Percentiles rank a stretch among this genome's conserved stretches.
Evolutionary conservation across 2,888 invertebrate genomes (phyloP).

Genomic region (Cheilosia pagana): DNA sequence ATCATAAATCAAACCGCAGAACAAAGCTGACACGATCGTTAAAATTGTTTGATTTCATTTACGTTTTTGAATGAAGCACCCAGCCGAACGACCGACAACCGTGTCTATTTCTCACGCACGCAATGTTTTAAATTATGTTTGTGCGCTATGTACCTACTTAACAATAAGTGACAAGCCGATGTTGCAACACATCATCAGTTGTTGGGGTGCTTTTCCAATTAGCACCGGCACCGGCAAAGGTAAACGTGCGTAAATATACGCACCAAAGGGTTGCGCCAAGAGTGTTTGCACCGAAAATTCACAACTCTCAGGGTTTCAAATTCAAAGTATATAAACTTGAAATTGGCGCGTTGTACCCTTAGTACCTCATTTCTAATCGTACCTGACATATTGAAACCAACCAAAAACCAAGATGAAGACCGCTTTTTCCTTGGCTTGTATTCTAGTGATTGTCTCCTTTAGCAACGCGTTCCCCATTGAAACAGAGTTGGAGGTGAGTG

Average conservation of each 20-base stretch:
- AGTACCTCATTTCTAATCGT: background rate
- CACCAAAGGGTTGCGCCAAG: slow-evolving; percentile 15
- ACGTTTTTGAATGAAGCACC: too few relatives aligned
- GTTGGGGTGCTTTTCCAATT: slow-evolving; percentile 3
- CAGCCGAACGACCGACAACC: background rate
- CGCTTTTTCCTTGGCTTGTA: slow-evolving; percentile 57
- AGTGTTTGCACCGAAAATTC: slow-evolving; percentile 14
- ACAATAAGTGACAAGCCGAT: slow-evolving; percentile 5
- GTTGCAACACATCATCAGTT: slow-evolving; percentile 17
- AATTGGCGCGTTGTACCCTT: slow-evolving; percentile 13
- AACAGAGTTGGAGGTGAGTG: slow-evolving; percentile 11
- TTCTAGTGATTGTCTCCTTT: slow-evolving; percentile 70
- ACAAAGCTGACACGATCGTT: too few relatives aligned
- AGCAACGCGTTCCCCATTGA: slow-evolving; percentile 15
- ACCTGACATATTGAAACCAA: background rate
- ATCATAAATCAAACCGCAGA: too few relatives aligned
- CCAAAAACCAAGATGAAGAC: slow-evolving; percentile 1
- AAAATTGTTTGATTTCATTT: too few relatives aligned
- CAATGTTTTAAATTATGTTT: background rate
- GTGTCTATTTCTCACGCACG: background rate
- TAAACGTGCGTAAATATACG: slow-evolving; percentile 13
- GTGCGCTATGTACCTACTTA: background rate
- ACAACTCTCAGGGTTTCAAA: slow-evolving; percentile 3
- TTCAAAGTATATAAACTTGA: slow-evolving; percentile 20
- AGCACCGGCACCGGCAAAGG: slow-evolving; percentile 18